A percentile compares a stretch with the other conserved stretches of the same genome.
Conservation (phyloP, 2,113 vertebrate genomes). For the Calidris pygmaea region DNA sequence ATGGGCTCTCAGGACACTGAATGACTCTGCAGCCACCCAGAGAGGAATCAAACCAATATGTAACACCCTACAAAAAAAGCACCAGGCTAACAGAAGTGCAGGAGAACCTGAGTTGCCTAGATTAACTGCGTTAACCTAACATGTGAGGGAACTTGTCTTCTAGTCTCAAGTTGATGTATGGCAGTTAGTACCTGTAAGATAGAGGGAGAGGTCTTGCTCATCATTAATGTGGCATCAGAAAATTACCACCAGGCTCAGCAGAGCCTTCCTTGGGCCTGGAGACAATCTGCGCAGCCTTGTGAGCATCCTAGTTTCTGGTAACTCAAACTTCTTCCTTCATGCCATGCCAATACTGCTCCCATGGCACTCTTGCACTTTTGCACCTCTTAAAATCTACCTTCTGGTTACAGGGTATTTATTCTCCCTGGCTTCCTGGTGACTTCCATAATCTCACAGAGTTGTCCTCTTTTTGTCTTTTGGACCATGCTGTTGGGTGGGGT, state of each 20-base stretch:
- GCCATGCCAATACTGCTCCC: neutral
- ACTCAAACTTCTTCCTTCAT: neutral
- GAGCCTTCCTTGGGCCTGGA: neutral
- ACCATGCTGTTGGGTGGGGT: neutral
- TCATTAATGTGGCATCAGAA: accelerated
- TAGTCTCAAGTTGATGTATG: neutral
- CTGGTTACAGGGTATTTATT: neutral
- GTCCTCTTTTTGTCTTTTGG: neutral
- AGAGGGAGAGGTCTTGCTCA: neutral
- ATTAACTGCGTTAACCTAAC: neutral
- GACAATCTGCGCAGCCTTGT: accelerated
- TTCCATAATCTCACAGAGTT: neutral
- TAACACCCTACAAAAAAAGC: neutral
- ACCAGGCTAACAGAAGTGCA: neutral
- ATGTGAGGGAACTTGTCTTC: neutral
- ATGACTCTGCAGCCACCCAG: neutral
- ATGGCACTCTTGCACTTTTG: neutral
- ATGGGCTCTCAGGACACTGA: neutral
- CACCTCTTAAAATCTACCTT: neutral
- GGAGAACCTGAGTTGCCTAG: neutral
- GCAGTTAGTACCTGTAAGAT: neutral
- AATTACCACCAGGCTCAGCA: neutral
- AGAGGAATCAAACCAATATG: neutral
- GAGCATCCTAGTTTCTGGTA: neutral
- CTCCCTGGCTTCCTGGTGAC: neutral